Evolutionary conservation across 2,888 invertebrate genomes (phyloP), one percentile per base, ranked within the genome.

Genomic region (Ganaspis brasiliensis): DNA sequence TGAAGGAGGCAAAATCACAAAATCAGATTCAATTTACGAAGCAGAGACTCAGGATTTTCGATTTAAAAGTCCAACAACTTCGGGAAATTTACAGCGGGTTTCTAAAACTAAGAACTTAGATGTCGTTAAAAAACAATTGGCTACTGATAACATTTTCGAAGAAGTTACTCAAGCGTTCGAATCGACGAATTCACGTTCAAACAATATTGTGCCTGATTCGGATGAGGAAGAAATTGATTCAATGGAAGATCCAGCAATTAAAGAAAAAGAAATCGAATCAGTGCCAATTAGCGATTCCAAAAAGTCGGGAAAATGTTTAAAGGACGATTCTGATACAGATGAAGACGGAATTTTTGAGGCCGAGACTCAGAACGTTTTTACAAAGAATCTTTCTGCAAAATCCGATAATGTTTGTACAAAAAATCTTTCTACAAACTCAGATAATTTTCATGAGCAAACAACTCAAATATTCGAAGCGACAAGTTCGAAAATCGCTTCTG

Each of bases 381-480:
- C 24, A 2, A 21, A 56, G 19, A 67, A 45, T 6, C 8, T 19
- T 24, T 40, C 37, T 2, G 21, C 14, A 19, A 19, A 55, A 55
- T 10, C 1, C 63, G 6, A 52, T 77, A 77, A 52, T 77, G 74
- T 16, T 78, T 80, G 72, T 73, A 80, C 24, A 80, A 81, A 72
- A 78, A 6, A 4, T n/a, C 26, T 31, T 37, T 8, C 59, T 35
- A 16, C 6, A 31, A 59, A 59, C n/a, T 31, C 59, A 31, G 31
- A 72, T 26, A 70, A 37, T 21, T 59, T 73, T 14, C 24, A 73
- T 45, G 75, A 78, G 6, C 56, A 40, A 12, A 71, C 49, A 16
- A 78, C 76, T 19, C 57, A 74, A 49, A 57, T 19, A 2, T n/a
- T 14, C 21, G 24, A 26, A 31, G 35, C 31, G 6, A 4, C 16